These are phyloP conservation scores for Pogonocherus hispidulus DNA, from an alignment of 2,888 invertebrate genomes.

Conservation along the genomic window DNA sequence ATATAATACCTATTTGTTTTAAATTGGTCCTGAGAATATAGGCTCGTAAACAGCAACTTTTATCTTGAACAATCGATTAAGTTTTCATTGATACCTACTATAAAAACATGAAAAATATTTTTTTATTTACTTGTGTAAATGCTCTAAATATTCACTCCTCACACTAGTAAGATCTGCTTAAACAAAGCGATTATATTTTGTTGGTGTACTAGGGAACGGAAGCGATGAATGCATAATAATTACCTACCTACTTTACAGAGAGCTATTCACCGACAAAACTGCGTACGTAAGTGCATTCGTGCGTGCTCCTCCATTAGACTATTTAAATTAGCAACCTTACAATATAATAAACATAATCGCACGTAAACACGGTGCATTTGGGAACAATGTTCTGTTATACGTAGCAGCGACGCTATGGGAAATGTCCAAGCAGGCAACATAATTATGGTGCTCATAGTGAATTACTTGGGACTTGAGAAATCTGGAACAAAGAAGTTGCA, in stretches of 20 bases:
- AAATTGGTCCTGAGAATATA: no score
- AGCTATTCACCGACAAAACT: constrained; percentile 15
- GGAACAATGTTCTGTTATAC: constrained; percentile 23
- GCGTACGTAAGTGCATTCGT: constrained; percentile 31
- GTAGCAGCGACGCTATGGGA: constrained; percentile 18
- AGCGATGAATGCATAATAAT: no score
- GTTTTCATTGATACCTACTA: no score
- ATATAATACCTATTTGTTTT: no score
- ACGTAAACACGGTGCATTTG: constrained; percentile 10
- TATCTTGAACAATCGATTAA: no score
- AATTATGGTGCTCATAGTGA: constrained; percentile 12
- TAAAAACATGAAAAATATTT: no score
- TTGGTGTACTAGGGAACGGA: no score
- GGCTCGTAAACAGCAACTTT: no score
- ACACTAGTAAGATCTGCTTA: no score
- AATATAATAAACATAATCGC: constrained; percentile 26
- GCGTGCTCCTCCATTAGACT: constrained; percentile 40
- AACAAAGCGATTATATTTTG: no score
- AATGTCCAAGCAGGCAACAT: constrained; percentile 17
- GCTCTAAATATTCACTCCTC: no score
- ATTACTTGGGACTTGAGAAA: constrained; percentile 26
- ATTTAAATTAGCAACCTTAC: constrained; percentile 40
- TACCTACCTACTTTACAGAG: background rate
- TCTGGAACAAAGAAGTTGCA: constrained; percentile 22
- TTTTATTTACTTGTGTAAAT: no score